Evolutionary conservation across 2,113 vertebrate species (phyloP).

Genomic region (Emydocephalus ijimae): DNA sequence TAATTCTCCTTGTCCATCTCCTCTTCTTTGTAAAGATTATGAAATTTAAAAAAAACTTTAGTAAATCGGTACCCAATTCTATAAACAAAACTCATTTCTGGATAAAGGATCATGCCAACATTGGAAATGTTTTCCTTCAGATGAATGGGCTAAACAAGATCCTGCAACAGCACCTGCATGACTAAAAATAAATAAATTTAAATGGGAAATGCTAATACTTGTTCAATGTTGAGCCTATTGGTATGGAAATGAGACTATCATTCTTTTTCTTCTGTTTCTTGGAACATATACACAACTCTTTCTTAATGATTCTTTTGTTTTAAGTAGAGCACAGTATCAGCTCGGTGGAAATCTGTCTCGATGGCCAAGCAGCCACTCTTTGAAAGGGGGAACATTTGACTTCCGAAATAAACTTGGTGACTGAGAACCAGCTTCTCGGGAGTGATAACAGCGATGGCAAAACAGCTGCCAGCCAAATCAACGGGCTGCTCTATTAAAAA

Average conservation of each 20-base stretch:
- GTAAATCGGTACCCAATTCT: not conserved
- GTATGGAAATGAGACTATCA: slow-evolving; percentile 49
- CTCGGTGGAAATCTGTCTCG: slow-evolving; percentile 24
- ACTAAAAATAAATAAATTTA: slow-evolving; percentile 57
- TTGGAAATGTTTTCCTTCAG: slow-evolving; percentile 39
- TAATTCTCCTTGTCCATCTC: not conserved
- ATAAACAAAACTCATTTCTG: slow-evolving; percentile 32
- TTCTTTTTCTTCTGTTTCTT: slow-evolving; percentile 25
- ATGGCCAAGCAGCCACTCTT: slow-evolving; percentile 34
- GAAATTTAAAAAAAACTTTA: slow-evolving; percentile 19
- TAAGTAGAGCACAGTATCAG: slow-evolving; percentile 37
- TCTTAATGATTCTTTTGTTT: slow-evolving; percentile 59
- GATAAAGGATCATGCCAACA: slow-evolving; percentile 37
- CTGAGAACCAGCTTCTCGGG: slow-evolving; percentile 44
- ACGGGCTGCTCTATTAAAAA: slow-evolving; percentile 57
- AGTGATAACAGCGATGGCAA: slow-evolving; percentile 54
- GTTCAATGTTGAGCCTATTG: slow-evolving; percentile 60
- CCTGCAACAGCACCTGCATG: slow-evolving; percentile 33
- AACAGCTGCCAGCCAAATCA: slow-evolving; percentile 55
- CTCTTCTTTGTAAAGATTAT: not conserved
- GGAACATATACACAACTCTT: slow-evolving; percentile 13
- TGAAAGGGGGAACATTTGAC: slow-evolving; percentile 42
- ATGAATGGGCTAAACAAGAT: slow-evolving; percentile 14
- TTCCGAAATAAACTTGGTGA: slow-evolving; percentile 43
- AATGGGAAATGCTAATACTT: slow-evolving; percentile 39